Percentiles rank a stretch among this genome's conserved stretches.
Conservation (phyloP, 2,888 invertebrate genomes). For the Halocaridina rubra region DNA sequence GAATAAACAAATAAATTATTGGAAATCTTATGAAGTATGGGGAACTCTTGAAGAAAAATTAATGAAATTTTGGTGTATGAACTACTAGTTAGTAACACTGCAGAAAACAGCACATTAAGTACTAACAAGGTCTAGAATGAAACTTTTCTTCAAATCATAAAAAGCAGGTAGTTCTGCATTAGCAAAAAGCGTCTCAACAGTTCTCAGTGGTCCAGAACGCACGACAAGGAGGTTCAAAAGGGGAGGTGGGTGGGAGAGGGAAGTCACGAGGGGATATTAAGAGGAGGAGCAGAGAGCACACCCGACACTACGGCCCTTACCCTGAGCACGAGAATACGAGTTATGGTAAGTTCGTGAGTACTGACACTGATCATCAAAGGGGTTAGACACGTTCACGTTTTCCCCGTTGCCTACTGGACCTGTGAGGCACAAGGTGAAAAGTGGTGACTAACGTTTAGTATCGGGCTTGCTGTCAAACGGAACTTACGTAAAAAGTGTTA, state of each 20-base stretch:
- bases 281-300: slow-evolving; percentile 14
- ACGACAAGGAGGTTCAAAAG: background rate
- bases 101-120: too few relatives aligned
- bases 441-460: slow-evolving; percentile 34
- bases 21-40: too few relatives aligned
- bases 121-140: too few relatives aligned
- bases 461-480: slow-evolving; percentile 16
- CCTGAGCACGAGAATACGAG: slow-evolving; percentile 45
- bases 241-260: background rate
- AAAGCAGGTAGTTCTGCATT: too few relatives aligned
- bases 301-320: slow-evolving; percentile 44
- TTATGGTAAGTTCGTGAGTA: slow-evolving; percentile 45
- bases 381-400: slow-evolving; percentile 68
- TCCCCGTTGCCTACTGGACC: slow-evolving; percentile 64
- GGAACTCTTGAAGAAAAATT: too few relatives aligned
- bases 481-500: background rate
- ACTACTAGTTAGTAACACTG: too few relatives aligned
- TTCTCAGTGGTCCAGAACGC: too few relatives aligned
- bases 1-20: too few relatives aligned
- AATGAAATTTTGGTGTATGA: too few relatives aligned
- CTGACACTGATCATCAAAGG: slow-evolving; percentile 67
- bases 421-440: slow-evolving; percentile 50
- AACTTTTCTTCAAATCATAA: too few relatives aligned
- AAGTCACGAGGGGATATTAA: background rate
- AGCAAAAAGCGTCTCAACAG: too few relatives aligned